Base-by-base conservation (phyloP, 2,797 vertebrate species). In the Protosalanx chinensis region DNA sequence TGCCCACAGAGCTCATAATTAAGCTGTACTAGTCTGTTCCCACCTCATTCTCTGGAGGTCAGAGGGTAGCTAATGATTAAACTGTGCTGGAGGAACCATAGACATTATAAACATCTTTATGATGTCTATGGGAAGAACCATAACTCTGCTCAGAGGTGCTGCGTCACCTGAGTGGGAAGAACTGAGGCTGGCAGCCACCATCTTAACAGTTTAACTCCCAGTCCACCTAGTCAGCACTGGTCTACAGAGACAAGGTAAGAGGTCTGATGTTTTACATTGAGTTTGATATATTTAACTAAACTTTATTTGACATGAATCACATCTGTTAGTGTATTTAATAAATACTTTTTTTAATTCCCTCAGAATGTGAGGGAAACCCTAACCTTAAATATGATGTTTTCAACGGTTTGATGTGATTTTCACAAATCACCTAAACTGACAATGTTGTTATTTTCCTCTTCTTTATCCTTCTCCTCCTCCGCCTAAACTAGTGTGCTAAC, bases 1-100 rank as follows among this genome's bases (percentile, higher is more conserved):
- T 16, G 18, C 33, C 27, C 35, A 71, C 82, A 71, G 82, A 90
- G 84, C 91, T 91, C 91, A 92, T 92, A 76, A 87, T 90, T 91
- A 90, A 90, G 73, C 87, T 80, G 67, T 76, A 75, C 83, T 78
- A 79, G 72, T 76, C 73, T 79, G 82, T 74, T 76, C 68, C 41
- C 76, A 76, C 73, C 41, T 46, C 41, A 46, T 12, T 46, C 41
- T 12, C 41, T 46, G 41, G 12, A 46, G 10, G 49, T 12, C 49
- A 51, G 49, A 51, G 12, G 35, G 3, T 51, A 51, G 51, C 74
- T 70, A 73, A 70, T 46, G 37, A 37, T 46, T 59, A 46, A 58
- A 13, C 68, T 59, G n/a, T 15, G 67, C n/a, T 58, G 51, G 51
- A 16, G 16, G 18, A 53, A n/a, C 51, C 6, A 53, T 10, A 41